Conservation (phyloP, 2,888 invertebrate species). For the Andrena camellia region DNA sequence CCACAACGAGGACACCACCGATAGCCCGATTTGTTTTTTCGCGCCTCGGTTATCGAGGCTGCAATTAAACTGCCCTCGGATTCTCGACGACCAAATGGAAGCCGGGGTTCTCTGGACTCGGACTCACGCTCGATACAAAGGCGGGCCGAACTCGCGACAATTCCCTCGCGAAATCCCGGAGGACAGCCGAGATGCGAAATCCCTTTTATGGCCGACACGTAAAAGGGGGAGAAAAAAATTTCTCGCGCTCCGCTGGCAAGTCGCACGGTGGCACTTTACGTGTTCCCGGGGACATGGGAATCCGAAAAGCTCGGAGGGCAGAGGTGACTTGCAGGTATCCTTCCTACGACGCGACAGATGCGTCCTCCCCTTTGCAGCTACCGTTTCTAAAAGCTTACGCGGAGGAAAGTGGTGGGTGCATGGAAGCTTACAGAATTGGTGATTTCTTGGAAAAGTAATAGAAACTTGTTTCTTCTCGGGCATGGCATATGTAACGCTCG, state of each 20-base stretch:
- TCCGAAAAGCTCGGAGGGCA: constrained; percentile 12
- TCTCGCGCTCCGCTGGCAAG: constrained; percentile 11
- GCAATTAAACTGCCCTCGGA: constrained; percentile 26
- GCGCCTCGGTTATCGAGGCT: neutral
- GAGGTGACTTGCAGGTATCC: constrained; percentile 13
- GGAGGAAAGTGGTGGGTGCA: neutral
- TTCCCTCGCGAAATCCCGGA: constrained; percentile 25
- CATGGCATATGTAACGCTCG: no score
- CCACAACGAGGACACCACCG: neutral
- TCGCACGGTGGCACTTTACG: constrained; percentile 8
- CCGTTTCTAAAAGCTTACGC: neutral
- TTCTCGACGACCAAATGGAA: neutral
- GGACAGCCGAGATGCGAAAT: constrained; percentile 26
- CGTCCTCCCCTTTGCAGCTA: neutral
- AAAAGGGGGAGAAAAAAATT: neutral
- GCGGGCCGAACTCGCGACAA: constrained; percentile 35
- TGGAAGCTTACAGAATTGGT: no score
- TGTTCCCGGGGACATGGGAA: constrained; percentile 7
- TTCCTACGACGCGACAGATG: neutral
- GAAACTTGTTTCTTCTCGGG: no score
- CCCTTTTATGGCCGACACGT: constrained; percentile 28
- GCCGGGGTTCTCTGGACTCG: neutral
- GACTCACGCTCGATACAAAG: constrained; percentile 37
- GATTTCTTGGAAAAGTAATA: no score
- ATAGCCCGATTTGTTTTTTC: constrained; percentile 1